Evolutionary conservation across 2,113 vertebrate species (phyloP).

Genomic region (Odobenus rosmarus): DNA sequence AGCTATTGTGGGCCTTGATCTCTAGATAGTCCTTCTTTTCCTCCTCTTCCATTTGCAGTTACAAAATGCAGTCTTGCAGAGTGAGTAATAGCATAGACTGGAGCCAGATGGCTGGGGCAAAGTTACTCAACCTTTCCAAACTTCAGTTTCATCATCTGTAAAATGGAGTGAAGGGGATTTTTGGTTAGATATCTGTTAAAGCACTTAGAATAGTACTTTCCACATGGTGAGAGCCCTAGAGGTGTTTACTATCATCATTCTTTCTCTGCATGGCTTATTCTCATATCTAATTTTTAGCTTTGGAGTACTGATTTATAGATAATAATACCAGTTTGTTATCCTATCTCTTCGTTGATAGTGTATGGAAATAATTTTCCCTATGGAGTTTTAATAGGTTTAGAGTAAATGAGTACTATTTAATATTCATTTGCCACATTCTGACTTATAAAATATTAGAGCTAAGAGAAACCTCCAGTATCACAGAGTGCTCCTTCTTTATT

Average conservation of each 20-base stretch:
- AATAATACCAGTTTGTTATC: neutral
- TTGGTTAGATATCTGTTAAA: neutral
- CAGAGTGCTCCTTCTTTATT: neutral
- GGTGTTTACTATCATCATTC: neutral
- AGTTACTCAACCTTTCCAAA: neutral
- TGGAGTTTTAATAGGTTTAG: neutral
- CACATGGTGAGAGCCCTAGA: accelerated
- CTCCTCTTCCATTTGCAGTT: neutral
- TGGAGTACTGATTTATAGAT: neutral
- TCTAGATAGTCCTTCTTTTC: neutral
- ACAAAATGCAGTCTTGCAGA: neutral
- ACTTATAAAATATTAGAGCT: neutral
- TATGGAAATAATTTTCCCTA: neutral
- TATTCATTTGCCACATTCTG: neutral
- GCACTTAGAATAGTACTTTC: neutral
- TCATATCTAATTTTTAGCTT: neutral
- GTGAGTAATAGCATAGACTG: too few species aligned
- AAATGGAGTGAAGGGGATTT: neutral
- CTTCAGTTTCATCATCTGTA: neutral
- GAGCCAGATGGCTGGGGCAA: neutral
- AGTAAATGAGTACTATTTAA: neutral
- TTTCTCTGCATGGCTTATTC: neutral
- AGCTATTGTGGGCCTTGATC: neutral
- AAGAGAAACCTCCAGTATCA: neutral
- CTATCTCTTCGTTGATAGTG: neutral